A percentile compares a stretch with the other conserved stretches of the same genome.
Evolutionary conservation across 2,797 vertebrate species (phyloP).

Genomic region (Hypotaenidia philippensis): DNA sequence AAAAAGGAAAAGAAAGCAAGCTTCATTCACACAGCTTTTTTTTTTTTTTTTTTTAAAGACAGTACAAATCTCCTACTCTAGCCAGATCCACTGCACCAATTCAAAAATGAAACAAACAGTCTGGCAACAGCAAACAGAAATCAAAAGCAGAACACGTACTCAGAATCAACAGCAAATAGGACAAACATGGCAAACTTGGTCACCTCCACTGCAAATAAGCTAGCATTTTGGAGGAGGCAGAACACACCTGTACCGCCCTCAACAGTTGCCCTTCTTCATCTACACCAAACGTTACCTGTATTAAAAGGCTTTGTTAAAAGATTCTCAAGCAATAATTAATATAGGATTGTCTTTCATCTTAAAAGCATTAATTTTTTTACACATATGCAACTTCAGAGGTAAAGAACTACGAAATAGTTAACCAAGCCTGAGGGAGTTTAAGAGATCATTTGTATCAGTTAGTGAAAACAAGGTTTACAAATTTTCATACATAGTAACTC

Average conservation of each 20-base stretch:
- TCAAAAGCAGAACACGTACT: conserved; percentile 21
- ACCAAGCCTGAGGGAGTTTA: neutral
- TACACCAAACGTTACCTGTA: conserved; percentile 95
- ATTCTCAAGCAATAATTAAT: conserved; percentile 43
- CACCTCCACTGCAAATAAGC: conserved; percentile 80
- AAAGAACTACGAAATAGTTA: neutral
- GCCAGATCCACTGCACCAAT: conserved; percentile 57
- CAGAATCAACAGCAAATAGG: conserved; percentile 36
- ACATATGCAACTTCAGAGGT: neutral
- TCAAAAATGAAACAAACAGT: neutral
- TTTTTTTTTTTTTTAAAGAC: neutral
- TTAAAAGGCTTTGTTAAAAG: conserved; percentile 89
- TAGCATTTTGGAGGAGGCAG: conserved; percentile 73
- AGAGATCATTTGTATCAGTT: neutral
- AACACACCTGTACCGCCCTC: conserved; percentile 91
- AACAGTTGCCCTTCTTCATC: conserved; percentile 89
- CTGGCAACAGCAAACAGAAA: conserved; percentile 36
- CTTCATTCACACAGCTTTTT: conserved; percentile 35
- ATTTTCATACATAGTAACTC: neutral
- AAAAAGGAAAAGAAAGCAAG: conserved; percentile 40
- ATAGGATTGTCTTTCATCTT: neutral
- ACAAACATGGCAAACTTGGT: conserved; percentile 79
- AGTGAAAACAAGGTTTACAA: neutral
- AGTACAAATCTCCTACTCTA: conserved; percentile 52
- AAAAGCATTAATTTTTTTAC: neutral